Evolutionary conservation across 2,113 vertebrate species (phyloP), one percentile per base, ranked within the genome.

Genomic region (Vulpes vulpes): DNA sequence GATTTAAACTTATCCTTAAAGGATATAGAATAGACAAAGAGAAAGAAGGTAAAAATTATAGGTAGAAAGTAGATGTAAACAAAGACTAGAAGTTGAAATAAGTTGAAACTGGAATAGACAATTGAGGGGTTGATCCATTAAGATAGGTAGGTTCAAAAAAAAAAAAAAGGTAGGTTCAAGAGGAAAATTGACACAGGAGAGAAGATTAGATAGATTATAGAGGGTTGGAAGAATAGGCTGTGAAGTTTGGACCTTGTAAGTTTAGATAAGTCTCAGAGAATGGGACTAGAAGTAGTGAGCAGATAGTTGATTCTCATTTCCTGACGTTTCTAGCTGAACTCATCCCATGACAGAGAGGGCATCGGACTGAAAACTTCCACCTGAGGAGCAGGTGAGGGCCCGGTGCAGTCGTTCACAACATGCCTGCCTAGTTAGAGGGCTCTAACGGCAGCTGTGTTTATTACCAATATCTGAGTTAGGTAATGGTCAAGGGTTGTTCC

Each of bases 301-400:
- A 80, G 60, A 71, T 1, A 85, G 20, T 80, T 60, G 60, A 89
- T 81, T 93, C 64, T 80, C n/a, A 69, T 25, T 6, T 87, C 64
- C 35, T 79, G 32, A 94, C 49, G 38, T 67, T 92, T 69, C 87
- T 57, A 92, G n/a, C n/a, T 93, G 88, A 90, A 25, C 30, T 90
- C 16, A 94, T 67, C 51, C 57, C 1, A 55, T 15, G 16, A 80
- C 1, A 87, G 22, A 83, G 51, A 87, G 62, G 59, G 67, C 20
- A 80, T 80, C 11, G 80, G 69, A 81, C 43, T 95, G 57, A 95
- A 96, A 97, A 92, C 67, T 73, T 96, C 69, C 51, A 91, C 73
- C 90, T 16, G 88, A 92, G 53, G 65, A 74, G 57, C 38, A 89
- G 12, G 25, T 20, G 20, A 71, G 17, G 23, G 23, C 43, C 73